phyloP scores from a whole-genome alignment of 2,797 vertebrate genomes.

The Rhodeus uyekii region DNA sequence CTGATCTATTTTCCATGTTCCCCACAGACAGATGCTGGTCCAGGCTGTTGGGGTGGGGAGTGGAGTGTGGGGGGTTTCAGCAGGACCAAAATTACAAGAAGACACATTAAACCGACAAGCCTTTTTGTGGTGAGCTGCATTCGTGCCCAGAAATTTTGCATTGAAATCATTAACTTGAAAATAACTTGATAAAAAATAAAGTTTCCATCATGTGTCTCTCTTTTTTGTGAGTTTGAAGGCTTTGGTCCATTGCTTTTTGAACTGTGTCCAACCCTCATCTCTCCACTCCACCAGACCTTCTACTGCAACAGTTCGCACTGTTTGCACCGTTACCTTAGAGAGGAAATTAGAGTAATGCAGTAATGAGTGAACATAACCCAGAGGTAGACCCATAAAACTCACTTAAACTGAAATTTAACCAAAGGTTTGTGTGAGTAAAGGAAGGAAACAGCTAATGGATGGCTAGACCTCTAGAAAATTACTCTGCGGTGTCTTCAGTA shows the following conservation, averaged over 20 bases:
- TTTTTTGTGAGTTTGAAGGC: constrained; percentile 9
- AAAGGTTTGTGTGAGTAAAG: constrained; percentile 1
- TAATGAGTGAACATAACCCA: constrained; percentile 15
- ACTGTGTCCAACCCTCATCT: constrained; percentile 18
- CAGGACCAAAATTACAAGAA: constrained; percentile 55
- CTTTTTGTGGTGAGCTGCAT: constrained; percentile 43
- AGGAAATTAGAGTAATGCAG: constrained; percentile 12
- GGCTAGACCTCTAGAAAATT: background rate
- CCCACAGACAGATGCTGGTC: constrained; percentile 58
- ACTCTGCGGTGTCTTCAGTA: background rate
- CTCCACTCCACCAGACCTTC: constrained; percentile 29
- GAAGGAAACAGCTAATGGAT: constrained; percentile 21
- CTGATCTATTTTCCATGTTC: constrained; percentile 58
- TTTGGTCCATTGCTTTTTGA: constrained; percentile 25
- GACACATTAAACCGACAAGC: constrained; percentile 47
- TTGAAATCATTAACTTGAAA: constrained; percentile 54
- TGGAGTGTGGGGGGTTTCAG: background rate
- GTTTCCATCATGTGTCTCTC: constrained; percentile 14
- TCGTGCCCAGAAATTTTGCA: constrained; percentile 37
- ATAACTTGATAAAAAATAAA: constrained; percentile 50
- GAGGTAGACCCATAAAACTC: constrained; percentile 16
- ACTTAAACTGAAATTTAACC: background rate
- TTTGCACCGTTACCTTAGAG: constrained; percentile 1
- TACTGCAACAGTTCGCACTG: constrained; percentile 15
- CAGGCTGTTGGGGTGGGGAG: constrained; percentile 21